Percentiles rank a stretch among this genome's conserved stretches.
phyloP scores from a whole-genome alignment of 1,140 invertebrate species.

The Eufriesea mexicana region DNA sequence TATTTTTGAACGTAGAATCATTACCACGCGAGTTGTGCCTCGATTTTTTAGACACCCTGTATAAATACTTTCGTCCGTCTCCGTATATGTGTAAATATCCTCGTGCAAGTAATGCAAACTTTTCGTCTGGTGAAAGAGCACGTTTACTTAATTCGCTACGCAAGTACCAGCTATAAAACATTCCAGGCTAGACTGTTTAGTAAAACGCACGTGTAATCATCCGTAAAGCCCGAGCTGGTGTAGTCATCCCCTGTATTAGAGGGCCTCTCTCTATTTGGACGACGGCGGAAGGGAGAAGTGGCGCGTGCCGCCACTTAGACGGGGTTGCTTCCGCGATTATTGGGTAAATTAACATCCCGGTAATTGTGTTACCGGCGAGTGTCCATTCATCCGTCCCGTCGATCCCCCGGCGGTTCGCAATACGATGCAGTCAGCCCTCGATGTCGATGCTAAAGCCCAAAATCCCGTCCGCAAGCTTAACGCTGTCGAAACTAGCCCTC shows the following conservation, averaged over 20 bases:
- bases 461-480: slow-evolving; percentile 41
- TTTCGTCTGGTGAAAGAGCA: no score
- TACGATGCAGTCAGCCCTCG: slow-evolving; percentile 8
- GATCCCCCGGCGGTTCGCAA: slow-evolving; percentile 16
- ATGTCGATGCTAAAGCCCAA: slow-evolving; percentile 7
- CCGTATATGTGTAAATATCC: no score
- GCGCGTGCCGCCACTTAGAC: slow-evolving; percentile 78
- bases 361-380: slow-evolving; percentile 78
- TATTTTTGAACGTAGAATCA: no score
- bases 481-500: slow-evolving; percentile 25
- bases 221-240: slow-evolving; percentile 1
- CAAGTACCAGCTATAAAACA: no score
- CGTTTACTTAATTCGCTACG: no score
- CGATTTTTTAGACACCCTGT: no score
- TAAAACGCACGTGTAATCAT: slow-evolving; percentile 34
- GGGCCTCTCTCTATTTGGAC: slow-evolving; percentile 1
- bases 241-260: no score
- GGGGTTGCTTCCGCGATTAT: slow-evolving; percentile 77
- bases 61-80: no score
- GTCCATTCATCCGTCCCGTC: slow-evolving; percentile 64
- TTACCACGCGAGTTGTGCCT: no score
- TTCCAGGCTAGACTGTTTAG: slow-evolving; percentile 14
- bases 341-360: slow-evolving; percentile 78
- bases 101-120: no score
- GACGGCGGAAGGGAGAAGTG: slow-evolving; percentile 45